These are phyloP conservation scores for Struthio camelus DNA, from an alignment of 2,113 vertebrate species.

Conservation along the genomic window DNA sequence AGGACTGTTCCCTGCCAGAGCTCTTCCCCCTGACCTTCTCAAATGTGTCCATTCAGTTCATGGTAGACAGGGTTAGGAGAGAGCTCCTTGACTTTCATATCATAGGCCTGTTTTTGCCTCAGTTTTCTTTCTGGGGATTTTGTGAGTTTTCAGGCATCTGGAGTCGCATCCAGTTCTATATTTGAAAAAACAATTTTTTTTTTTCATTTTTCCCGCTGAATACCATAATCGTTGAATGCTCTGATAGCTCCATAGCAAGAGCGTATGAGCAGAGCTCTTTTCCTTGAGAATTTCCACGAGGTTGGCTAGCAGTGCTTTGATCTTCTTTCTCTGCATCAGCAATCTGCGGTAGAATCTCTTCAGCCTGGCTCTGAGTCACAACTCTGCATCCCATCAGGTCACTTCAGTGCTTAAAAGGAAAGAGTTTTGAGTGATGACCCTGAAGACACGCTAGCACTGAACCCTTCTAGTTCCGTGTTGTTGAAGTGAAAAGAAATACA, in stretches of 20 bases:
- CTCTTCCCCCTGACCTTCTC: background rate
- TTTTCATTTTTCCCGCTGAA: background rate
- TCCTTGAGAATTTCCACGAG: fast-evolving
- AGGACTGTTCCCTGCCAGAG: background rate
- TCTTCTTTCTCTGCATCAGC: background rate
- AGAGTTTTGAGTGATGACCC: background rate
- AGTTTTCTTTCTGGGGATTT: background rate
- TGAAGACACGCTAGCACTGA: too few species aligned
- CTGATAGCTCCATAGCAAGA: fast-evolving
- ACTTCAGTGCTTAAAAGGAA: background rate
- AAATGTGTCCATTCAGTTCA: fast-evolving
- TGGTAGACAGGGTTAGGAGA: background rate
- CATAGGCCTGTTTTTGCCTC: background rate
- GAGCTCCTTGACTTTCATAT: background rate
- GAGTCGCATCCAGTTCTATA: background rate
- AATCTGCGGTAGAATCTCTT: fast-evolving
- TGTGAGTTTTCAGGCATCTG: background rate
- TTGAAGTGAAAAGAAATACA: background rate
- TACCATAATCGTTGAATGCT: background rate
- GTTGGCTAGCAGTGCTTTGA: fast-evolving
- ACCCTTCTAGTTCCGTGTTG: background rate
- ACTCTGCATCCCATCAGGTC: fast-evolving
- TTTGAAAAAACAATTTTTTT: background rate
- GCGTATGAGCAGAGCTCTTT: background rate
- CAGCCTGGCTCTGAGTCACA: background rate